A percentile compares a stretch with the other conserved stretches of the same genome.
phyloP scores from a whole-genome alignment of 2,888 invertebrate genomes.

The Aradus depressus region DNA sequence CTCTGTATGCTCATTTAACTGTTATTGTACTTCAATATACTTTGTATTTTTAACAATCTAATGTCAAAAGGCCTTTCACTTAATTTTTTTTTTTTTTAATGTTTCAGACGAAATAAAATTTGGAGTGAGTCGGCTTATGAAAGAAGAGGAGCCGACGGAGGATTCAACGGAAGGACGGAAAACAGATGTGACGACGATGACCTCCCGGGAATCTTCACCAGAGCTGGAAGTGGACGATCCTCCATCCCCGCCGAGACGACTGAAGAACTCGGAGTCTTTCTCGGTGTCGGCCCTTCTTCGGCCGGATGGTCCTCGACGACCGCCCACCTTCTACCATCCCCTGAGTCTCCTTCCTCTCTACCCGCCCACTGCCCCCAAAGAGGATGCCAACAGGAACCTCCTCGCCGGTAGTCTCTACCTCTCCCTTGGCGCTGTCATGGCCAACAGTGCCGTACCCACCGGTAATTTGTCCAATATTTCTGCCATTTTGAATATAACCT shows the following conservation, averaged over 20 bases:
- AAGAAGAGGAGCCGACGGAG: conserved; percentile 47
- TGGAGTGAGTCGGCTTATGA: conserved; percentile 67
- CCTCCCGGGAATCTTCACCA: conserved; percentile 41
- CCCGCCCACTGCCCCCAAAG: conserved; percentile 26
- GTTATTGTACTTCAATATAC: neutral
- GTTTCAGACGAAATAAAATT: conserved; percentile 70
- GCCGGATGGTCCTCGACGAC: conserved; percentile 51
- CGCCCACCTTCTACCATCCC: conserved; percentile 33
- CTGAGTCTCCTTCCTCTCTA: conserved; percentile 40
- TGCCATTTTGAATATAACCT: too few relatives aligned
- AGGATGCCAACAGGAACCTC: conserved; percentile 36
- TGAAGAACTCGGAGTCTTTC: conserved; percentile 43
- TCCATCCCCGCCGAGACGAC: conserved; percentile 46
- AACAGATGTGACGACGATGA: conserved; percentile 30
- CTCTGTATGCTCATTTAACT: too few relatives aligned
- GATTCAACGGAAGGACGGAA: conserved; percentile 42
- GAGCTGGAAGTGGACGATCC: conserved; percentile 69
- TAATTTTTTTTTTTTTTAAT: too few relatives aligned
- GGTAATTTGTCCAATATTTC: too few relatives aligned
- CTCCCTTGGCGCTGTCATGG: conserved; percentile 44
- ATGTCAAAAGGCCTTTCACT: too few relatives aligned
- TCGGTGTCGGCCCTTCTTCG: conserved; percentile 71
- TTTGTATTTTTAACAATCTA: too few relatives aligned
- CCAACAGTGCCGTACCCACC: conserved; percentile 28
- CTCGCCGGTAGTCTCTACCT: conserved; percentile 48